These are phyloP conservation scores for Clarias laeviceps DNA, from an alignment of 2,797 vertebrate species.

Conservation along the genomic window DNA sequence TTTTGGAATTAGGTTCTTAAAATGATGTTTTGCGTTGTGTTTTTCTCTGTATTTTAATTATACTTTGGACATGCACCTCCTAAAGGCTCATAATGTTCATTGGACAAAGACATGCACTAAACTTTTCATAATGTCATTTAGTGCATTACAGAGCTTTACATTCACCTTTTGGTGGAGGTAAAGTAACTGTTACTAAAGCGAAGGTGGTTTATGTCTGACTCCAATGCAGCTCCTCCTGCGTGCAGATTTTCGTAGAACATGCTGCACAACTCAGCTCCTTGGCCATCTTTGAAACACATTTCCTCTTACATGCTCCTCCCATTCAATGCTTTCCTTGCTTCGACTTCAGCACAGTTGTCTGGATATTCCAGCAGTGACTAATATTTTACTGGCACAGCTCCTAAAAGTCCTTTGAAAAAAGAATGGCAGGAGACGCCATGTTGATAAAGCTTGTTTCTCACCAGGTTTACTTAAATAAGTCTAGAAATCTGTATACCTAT, in stretches of 20 bases:
- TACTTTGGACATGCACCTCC: neutral
- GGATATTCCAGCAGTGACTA: slow-evolving; percentile 65
- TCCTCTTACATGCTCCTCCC: slow-evolving; percentile 65
- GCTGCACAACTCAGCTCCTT: slow-evolving; percentile 63
- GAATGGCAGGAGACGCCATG: slow-evolving; percentile 56
- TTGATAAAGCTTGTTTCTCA: slow-evolving; percentile 48
- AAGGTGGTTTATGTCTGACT: neutral
- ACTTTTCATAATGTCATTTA: neutral
- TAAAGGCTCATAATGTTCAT: neutral
- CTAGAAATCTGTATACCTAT: neutral
- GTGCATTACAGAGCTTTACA: neutral
- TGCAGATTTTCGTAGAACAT: slow-evolving; percentile 47
- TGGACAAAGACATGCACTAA: neutral
- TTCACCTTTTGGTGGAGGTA: neutral
- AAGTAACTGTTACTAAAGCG: neutral
- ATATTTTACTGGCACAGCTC: slow-evolving; percentile 62
- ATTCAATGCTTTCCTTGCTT: slow-evolving; percentile 48
- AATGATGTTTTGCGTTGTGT: slow-evolving; percentile 14
- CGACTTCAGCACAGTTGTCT: slow-evolving; percentile 55
- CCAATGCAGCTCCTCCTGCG: slow-evolving; percentile 8
- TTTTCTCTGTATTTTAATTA: slow-evolving; percentile 11
- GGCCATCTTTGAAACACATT: slow-evolving; percentile 78
- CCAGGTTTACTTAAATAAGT: neutral
- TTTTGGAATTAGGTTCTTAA: neutral
- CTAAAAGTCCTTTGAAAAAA: slow-evolving; percentile 54